These are phyloP conservation scores for Euwallacea similis DNA, from an alignment of 1,140 invertebrate genomes.

Conservation along the genomic window DNA sequence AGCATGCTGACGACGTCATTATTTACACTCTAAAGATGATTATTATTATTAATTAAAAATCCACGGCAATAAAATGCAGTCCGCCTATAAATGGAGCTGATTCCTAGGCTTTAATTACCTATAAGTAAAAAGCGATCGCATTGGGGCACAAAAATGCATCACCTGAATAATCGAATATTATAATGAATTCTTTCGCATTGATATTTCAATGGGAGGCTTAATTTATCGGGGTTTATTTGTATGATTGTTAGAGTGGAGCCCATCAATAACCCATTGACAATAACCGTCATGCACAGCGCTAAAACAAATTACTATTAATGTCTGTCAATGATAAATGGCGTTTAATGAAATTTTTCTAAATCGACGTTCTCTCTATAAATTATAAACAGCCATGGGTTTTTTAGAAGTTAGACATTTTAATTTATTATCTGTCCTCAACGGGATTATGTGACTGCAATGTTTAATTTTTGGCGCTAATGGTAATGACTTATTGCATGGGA, in stretches of 20 bases:
- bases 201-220: slow-evolving; percentile 22
- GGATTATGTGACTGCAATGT: slow-evolving; percentile 21
- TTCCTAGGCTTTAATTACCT: no score
- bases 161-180: slow-evolving; percentile 22
- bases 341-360: slow-evolving; percentile 29
- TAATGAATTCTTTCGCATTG: slow-evolving; percentile 16
- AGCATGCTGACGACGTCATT: no score
- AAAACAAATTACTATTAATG: slow-evolving; percentile 37
- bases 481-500: background rate
- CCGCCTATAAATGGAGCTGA: no score
- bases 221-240: slow-evolving; percentile 30
- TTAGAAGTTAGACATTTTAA: slow-evolving; percentile 26
- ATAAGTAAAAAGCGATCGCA: no score
- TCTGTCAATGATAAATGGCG: slow-evolving; percentile 32
- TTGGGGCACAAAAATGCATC: slow-evolving; percentile 5
- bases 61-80: no score
- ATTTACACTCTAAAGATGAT: no score
- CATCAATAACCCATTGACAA: slow-evolving; percentile 34
- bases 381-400: slow-evolving; percentile 32
- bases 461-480: slow-evolving; percentile 16
- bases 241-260: slow-evolving; percentile 26
- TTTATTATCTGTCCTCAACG: slow-evolving; percentile 27
- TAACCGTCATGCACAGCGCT: slow-evolving; percentile 33
- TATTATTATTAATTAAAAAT: no score
- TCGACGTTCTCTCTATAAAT: slow-evolving; percentile 28